These are phyloP conservation scores for Tapera naevia DNA, from an alignment of 2,797 vertebrate species.

Conservation along the genomic window DNA sequence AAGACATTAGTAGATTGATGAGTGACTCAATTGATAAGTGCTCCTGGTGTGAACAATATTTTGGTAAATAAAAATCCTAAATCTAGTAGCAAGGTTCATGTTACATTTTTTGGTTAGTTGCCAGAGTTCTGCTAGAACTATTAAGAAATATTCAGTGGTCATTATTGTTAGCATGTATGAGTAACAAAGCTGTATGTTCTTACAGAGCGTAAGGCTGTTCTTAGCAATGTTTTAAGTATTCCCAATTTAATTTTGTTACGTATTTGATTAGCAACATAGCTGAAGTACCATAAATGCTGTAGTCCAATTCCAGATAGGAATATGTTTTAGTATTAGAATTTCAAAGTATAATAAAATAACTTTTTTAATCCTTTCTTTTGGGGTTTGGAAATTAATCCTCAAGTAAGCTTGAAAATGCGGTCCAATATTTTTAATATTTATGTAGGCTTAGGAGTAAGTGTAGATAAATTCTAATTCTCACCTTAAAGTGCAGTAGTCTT, in stretches of 20 bases:
- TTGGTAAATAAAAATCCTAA: background rate
- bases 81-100: slow-evolving; percentile 6
- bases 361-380: background rate
- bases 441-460: slow-evolving; percentile 13
- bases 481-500: background rate
- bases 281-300: background rate
- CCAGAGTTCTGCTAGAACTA: slow-evolving; percentile 35
- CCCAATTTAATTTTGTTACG: background rate
- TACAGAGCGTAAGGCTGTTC: background rate
- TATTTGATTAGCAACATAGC: background rate
- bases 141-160: background rate
- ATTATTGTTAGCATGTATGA: background rate
- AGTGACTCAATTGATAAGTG: background rate
- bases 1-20: background rate
- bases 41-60: slow-evolving; percentile 20
- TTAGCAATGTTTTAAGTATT: background rate
- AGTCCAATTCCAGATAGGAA: background rate
- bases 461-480: background rate
- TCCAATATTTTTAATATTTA: background rate
- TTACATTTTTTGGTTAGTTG: slow-evolving; percentile 28
- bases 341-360: background rate
- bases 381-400: background rate
- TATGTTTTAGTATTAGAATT: background rate
- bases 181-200: background rate
- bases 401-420: slow-evolving; percentile 2